Evolutionary conservation across 2,797 vertebrate species (phyloP).

Genomic region (Tolypeutes matacus): DNA sequence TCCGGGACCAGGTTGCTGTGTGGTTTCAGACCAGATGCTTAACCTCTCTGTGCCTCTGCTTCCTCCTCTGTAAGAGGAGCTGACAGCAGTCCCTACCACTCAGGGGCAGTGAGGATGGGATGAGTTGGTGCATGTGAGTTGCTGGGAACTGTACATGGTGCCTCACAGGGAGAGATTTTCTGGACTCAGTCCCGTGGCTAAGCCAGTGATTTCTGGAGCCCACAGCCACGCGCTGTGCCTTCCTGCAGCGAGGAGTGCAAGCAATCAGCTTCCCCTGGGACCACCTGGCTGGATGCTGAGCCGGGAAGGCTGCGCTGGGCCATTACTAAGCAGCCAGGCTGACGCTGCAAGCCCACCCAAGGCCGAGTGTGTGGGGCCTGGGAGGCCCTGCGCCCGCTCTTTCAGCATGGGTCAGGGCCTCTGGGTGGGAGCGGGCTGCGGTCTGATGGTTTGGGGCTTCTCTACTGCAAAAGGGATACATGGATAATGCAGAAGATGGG

Average conservation of each 20-base stretch:
- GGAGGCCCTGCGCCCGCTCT: not conserved
- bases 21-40: not conserved
- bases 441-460: not conserved
- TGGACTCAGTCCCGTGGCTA: rapidly evolving
- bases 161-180: too few species aligned
- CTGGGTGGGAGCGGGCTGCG: rapidly evolving
- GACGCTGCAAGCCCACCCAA: rapidly evolving
- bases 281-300: not conserved
- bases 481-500: not conserved
- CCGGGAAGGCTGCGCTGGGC: rapidly evolving
- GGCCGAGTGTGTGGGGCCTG: rapidly evolving
- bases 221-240: rapidly evolving
- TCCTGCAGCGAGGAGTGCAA: not conserved
- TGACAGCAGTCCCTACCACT: too few species aligned
- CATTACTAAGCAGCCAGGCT: not conserved
- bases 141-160: rapidly evolving
- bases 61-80: not conserved
- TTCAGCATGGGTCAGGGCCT: not conserved
- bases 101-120: not conserved
- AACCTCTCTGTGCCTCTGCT: not conserved
- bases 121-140: rapidly evolving
- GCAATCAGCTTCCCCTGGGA: not conserved
- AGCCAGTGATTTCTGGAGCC: not conserved
- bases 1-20: not conserved
- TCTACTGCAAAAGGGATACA: not conserved